Percentiles rank a stretch among this genome's conserved stretches.
These are phyloP conservation scores for Furcifer pardalis DNA, from an alignment of 2,797 vertebrate genomes.

Conservation along the genomic window DNA sequence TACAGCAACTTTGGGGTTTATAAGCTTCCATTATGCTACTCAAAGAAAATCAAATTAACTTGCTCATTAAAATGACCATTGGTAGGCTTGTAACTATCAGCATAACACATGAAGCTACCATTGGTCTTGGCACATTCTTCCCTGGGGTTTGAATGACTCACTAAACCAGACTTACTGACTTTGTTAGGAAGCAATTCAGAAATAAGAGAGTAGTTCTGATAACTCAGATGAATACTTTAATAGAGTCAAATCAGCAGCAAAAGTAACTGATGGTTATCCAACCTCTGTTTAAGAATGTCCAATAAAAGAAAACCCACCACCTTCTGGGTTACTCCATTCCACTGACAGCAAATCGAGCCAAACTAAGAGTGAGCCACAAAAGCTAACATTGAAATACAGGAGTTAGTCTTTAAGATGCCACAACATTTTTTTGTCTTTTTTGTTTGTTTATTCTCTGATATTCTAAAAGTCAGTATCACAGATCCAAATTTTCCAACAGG, in stretches of 20 bases:
- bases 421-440: no score
- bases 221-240: background rate
- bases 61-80: background rate
- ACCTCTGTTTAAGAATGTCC: no score
- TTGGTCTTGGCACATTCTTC: background rate
- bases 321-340: no score
- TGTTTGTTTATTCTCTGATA: no score
- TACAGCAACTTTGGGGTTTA: background rate
- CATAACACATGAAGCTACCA: background rate
- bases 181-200: background rate
- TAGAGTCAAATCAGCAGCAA: background rate
- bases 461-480: background rate
- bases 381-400: no score
- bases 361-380: background rate
- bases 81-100: background rate
- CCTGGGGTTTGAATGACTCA: no score
- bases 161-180: background rate
- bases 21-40: background rate
- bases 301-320: no score
- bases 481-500: background rate
- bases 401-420: no score
- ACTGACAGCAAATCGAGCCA: no score
- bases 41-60: background rate
- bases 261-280: no score
- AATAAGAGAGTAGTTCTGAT: background rate